phyloP scores from a whole-genome alignment of 2,113 vertebrate species.

The Pteruthius melanotis region DNA sequence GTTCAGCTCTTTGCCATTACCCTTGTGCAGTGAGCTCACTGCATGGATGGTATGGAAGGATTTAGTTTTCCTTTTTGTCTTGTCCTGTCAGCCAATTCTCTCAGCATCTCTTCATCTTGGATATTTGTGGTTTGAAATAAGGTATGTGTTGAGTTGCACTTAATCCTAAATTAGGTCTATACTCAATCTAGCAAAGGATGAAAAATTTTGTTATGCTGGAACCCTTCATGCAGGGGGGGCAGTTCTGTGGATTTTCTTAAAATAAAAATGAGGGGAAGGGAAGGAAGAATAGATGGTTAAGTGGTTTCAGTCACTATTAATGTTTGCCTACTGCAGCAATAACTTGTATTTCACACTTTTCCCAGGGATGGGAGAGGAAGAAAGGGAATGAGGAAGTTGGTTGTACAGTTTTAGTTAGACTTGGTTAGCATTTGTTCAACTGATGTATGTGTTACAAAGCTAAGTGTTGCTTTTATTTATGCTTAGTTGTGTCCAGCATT shows the following conservation, averaged over 20 bases:
- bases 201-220: not conserved
- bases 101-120: not conserved
- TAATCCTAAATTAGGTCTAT: not conserved
- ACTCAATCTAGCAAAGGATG: not conserved
- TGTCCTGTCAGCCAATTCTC: not conserved
- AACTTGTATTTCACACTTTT: not conserved
- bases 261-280: slow-evolving; percentile 10
- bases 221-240: not conserved
- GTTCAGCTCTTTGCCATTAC: not conserved
- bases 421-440: not conserved
- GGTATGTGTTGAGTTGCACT: not conserved
- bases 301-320: slow-evolving; percentile 21
- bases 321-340: slow-evolving; percentile 4
- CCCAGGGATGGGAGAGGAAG: slow-evolving; percentile 2
- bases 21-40: rapidly evolving
- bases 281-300: slow-evolving; percentile 12
- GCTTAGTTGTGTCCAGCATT: not conserved
- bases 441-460: not conserved
- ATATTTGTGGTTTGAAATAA: not conserved
- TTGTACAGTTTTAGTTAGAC: not conserved
- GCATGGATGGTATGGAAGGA: not conserved
- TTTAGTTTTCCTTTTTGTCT: not conserved
- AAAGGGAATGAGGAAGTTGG: not conserved
- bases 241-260: not conserved
- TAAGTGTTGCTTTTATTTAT: not conserved